These are phyloP conservation scores for Eulithis prunata DNA, from an alignment of 2,888 invertebrate genomes.

Conservation along the genomic window DNA sequence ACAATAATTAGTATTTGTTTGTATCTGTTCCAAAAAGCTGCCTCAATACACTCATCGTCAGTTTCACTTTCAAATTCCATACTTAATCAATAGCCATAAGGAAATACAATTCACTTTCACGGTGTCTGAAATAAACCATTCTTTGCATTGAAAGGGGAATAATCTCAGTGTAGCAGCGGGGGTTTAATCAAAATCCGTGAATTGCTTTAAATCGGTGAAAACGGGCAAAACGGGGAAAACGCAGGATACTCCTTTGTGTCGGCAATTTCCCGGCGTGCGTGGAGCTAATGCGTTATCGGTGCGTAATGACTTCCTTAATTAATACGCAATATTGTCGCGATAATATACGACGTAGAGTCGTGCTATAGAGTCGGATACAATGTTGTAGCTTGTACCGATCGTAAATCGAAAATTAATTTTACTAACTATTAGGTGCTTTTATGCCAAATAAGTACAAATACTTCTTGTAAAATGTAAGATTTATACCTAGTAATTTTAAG, in stretches of 20 bases:
- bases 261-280: conserved; percentile 82
- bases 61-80: conserved; percentile 57
- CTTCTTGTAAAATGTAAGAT: too few species aligned
- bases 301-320: conserved; percentile 84
- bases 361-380: not conserved
- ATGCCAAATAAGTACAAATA: too few species aligned
- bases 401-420: too few species aligned
- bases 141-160: conserved; percentile 83
- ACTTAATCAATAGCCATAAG: conserved; percentile 72
- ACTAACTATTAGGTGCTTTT: too few species aligned
- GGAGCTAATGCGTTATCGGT: conserved; percentile 80
- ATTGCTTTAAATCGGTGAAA: conserved; percentile 84
- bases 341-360: conserved; percentile 18
- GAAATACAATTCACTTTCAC: conserved; percentile 83
- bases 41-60: conserved; percentile 41
- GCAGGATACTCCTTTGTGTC: conserved; percentile 83
- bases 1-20: not conserved
- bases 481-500: too few species aligned
- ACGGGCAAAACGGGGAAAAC: conserved; percentile 84
- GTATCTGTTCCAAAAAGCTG: not conserved
- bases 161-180: conserved; percentile 78
- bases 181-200: conserved; percentile 83
- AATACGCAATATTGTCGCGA: conserved; percentile 75
- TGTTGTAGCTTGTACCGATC: too few species aligned
- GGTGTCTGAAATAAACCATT: conserved; percentile 83